Conservation (phyloP, 1,140 invertebrate genomes). For the Anastrepha obliqua region DNA sequence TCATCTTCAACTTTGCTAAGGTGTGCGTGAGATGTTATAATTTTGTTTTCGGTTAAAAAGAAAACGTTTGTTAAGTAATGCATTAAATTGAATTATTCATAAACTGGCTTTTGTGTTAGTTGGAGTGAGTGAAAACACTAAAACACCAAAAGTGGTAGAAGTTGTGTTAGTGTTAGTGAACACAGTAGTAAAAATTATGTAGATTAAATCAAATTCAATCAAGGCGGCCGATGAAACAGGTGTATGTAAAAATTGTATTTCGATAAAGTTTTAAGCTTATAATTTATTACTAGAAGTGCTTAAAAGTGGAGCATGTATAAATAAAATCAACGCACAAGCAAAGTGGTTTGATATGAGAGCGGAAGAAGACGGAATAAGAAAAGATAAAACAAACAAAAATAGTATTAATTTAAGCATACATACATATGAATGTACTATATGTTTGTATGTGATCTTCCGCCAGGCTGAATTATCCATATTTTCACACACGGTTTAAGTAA, state of each 20-base stretch:
- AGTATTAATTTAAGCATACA: neutral
- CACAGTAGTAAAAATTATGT: neutral
- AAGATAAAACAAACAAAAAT: neutral
- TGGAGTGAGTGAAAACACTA: neutral
- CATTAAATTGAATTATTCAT: neutral
- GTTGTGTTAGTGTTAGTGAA: neutral
- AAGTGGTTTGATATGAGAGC: conserved; percentile 27
- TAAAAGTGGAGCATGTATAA: conserved; percentile 22
- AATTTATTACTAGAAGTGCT: neutral
- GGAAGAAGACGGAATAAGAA: neutral
- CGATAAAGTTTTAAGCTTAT: neutral
- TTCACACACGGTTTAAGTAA: conserved; percentile 23
- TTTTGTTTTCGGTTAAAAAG: neutral
- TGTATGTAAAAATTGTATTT: neutral
- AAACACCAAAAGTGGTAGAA: neutral
- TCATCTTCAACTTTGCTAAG: neutral
- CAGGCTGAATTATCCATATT: neutral
- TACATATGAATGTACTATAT: neutral
- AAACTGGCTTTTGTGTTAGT: neutral
- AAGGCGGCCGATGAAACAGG: neutral
- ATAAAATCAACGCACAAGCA: neutral
- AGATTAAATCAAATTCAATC: neutral
- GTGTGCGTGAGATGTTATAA: neutral
- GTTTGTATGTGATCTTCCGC: no score
- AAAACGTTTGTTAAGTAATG: neutral